These are phyloP conservation scores for Drosophila flavopinicola DNA, from an alignment of 2,888 invertebrate genomes.

Conservation along the genomic window DNA sequence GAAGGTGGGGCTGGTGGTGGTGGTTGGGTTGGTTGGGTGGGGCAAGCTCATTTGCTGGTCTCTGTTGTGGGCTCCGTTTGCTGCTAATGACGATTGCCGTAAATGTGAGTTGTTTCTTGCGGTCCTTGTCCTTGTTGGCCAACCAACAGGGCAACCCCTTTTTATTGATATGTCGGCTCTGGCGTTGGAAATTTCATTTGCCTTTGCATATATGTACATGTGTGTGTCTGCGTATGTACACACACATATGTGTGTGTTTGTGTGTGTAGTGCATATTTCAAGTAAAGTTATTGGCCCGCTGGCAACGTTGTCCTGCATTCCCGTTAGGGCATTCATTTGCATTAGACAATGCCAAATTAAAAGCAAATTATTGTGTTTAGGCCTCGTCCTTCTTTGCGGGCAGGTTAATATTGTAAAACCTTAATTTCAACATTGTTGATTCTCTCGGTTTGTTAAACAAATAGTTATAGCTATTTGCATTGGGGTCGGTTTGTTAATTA, in stretches of 20 bases:
- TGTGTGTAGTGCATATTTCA: constrained; percentile 48
- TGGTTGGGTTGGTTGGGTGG: not conserved
- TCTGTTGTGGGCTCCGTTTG: constrained; percentile 57
- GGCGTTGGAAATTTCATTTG: constrained; percentile 61
- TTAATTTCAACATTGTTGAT: constrained; percentile 30
- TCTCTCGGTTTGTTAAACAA: constrained; percentile 48
- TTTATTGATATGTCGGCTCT: constrained; percentile 71
- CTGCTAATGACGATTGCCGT: constrained; percentile 75
- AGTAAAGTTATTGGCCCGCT: constrained; percentile 60
- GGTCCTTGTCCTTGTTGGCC: constrained; percentile 2
- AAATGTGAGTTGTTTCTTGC: constrained; percentile 41
- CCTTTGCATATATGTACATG: not conserved
- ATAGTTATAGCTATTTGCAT: constrained; percentile 49
- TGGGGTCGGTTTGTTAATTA: constrained; percentile 67
- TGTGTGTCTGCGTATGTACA: too few species aligned
- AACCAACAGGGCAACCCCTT: constrained; percentile 28
- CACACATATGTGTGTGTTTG: too few species aligned
- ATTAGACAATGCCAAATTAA: constrained; percentile 71
- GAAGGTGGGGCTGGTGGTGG: constrained; percentile 13
- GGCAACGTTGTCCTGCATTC: constrained; percentile 28
- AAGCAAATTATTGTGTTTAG: constrained; percentile 70
- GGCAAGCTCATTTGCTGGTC: constrained; percentile 32
- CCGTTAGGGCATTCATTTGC: constrained; percentile 42
- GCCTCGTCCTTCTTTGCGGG: constrained; percentile 6
- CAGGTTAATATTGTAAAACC: constrained; percentile 20